Percentiles rank a stretch among this genome's conserved stretches.
Conservation (phyloP, 2,888 invertebrate genomes). For the Pseudococcus longispinus region DNA sequence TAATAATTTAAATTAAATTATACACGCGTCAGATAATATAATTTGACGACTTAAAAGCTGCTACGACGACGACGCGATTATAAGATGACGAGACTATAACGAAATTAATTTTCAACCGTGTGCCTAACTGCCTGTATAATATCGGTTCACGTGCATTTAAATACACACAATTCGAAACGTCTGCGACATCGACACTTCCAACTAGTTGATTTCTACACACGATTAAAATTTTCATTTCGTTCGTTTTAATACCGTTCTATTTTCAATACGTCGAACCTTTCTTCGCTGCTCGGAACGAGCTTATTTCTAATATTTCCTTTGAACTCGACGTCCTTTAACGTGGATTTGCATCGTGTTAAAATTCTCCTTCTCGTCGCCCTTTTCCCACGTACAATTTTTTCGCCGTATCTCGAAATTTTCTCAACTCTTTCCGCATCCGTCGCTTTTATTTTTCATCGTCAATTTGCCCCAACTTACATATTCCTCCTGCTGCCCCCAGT, state of each 20-base stretch:
- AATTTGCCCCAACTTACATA: not conserved
- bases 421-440: not conserved
- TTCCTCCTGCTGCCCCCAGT: not conserved
- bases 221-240: not conserved
- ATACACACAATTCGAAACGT: not conserved
- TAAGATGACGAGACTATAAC: not conserved
- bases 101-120: not conserved
- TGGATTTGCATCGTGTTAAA: not conserved
- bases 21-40: not conserved
- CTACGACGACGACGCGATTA: not conserved
- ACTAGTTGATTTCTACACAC: not conserved
- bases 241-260: not conserved
- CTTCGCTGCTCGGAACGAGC: not conserved
- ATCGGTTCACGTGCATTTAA: not conserved
- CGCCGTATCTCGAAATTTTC: not conserved
- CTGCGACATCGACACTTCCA: not conserved
- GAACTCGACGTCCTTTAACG: not conserved
- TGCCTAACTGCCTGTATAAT: not conserved
- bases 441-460: not conserved
- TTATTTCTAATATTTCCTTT: not conserved
- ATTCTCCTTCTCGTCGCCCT: not conserved
- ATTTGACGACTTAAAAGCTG: not conserved
- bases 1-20: constrained; percentile 11
- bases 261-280: not conserved
- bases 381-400: not conserved